phyloP scores from a whole-genome alignment of 2,888 invertebrate species.

The Pterobdella sp. region DNA sequence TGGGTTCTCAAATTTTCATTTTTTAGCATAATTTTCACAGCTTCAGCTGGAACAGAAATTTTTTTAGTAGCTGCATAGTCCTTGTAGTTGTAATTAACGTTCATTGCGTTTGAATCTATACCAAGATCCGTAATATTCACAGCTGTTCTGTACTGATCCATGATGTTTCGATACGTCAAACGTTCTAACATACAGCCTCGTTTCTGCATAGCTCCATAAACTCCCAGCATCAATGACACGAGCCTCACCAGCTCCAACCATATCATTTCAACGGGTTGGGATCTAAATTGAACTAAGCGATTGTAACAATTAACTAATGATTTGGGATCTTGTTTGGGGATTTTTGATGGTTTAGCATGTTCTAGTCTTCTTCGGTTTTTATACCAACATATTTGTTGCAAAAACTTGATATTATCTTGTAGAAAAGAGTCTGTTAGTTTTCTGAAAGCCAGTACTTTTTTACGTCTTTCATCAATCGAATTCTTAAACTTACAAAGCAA shows the following conservation, averaged over 20 bases:
- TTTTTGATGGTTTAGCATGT: neutral
- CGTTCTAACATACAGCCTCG: conserved; percentile 22
- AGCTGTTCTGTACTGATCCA: conserved; percentile 22
- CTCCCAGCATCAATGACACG: conserved; percentile 19
- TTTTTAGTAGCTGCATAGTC: conserved; percentile 22
- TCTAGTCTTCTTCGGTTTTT: conserved; percentile 14
- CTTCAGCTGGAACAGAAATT: conserved; percentile 6
- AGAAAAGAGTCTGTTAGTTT: conserved; percentile 1
- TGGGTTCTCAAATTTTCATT: conserved; percentile 15
- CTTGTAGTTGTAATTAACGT: conserved; percentile 23
- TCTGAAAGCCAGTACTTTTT: conserved; percentile 4
- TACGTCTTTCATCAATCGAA: neutral
- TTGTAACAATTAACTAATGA: conserved; percentile 16
- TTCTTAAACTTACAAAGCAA: neutral
- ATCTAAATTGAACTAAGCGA: conserved; percentile 14
- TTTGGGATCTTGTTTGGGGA: conserved; percentile 7
- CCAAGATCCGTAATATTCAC: conserved; percentile 8
- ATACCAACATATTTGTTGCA: conserved; percentile 1
- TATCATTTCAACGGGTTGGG: conserved; percentile 9
- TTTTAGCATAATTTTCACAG: conserved; percentile 26
- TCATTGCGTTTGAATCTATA: neutral
- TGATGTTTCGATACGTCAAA: conserved; percentile 24
- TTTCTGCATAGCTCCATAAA: conserved; percentile 28
- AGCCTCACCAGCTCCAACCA: conserved; percentile 24
- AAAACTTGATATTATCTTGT: conserved; percentile 4